A percentile compares a stretch with the other conserved stretches of the same genome.
Conservation (phyloP, 2,113 vertebrate genomes). For the Ascaphus truei region DNA sequence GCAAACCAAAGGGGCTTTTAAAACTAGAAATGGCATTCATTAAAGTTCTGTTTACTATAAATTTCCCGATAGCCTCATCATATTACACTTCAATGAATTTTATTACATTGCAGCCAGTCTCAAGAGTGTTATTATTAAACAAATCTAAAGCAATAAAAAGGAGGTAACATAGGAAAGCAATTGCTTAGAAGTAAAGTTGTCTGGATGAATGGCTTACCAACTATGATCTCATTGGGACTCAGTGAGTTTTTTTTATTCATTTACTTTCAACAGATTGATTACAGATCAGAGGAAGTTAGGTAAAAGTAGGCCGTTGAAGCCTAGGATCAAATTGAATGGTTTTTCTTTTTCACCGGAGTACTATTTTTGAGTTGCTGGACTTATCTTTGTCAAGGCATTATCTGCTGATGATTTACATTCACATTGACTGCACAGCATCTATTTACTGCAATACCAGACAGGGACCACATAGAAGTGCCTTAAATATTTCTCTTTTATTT, state of each 20-base stretch:
- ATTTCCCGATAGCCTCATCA: no score
- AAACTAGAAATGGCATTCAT: no score
- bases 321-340: neutral
- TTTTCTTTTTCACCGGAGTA: neutral
- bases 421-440: neutral
- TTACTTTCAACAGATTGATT: neutral
- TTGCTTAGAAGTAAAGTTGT: no score
- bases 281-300: neutral
- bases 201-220: neutral
- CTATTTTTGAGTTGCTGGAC: neutral
- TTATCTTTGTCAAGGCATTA: neutral
- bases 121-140: no score
- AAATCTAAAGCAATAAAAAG: no score
- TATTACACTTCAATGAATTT: no score
- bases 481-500: no score
- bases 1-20: no score
- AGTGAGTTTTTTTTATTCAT: neutral
- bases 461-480: neutral
- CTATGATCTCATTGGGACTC: neutral
- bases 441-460: neutral
- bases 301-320: neutral
- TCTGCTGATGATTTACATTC: neutral
- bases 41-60: no score
- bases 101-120: no score
- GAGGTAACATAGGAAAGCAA: no score